Conservation (phyloP, 1,140 invertebrate genomes). For the Callitettix versicolor region DNA sequence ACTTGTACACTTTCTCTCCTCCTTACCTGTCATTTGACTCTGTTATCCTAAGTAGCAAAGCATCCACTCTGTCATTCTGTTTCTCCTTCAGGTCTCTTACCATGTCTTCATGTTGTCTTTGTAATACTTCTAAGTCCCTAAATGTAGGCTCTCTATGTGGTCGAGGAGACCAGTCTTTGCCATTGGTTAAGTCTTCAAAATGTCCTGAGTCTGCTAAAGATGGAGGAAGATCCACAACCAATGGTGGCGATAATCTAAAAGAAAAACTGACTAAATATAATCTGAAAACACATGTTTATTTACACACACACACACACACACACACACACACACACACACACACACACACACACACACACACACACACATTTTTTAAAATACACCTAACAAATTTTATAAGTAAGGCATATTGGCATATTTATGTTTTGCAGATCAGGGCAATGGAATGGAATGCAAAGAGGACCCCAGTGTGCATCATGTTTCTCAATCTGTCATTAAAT, state of each 20-base stretch:
- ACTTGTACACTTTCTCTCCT: conserved; percentile 40
- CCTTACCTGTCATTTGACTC: conserved; percentile 55
- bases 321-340: background rate
- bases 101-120: conserved; percentile 46
- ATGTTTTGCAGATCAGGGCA: too few species aligned
- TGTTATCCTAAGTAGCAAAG: conserved; percentile 60
- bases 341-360: background rate
- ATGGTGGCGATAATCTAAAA: conserved; percentile 5
- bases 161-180: background rate
- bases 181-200: conserved; percentile 55
- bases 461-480: too few species aligned
- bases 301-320: background rate
- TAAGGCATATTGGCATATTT: too few species aligned
- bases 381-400: background rate
- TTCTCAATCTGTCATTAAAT: too few species aligned
- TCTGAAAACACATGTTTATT: background rate
- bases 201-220: conserved; percentile 76
- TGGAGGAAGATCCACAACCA: conserved; percentile 17
- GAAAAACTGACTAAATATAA: background rate
- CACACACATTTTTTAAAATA: too few species aligned
- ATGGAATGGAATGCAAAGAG: too few species aligned
- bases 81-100: conserved; percentile 59
- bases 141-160: background rate
- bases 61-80: conserved; percentile 68
- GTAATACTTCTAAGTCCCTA: conserved; percentile 4